Conservation (phyloP, 2,113 vertebrate genomes). For the Vimba vimba region DNA sequence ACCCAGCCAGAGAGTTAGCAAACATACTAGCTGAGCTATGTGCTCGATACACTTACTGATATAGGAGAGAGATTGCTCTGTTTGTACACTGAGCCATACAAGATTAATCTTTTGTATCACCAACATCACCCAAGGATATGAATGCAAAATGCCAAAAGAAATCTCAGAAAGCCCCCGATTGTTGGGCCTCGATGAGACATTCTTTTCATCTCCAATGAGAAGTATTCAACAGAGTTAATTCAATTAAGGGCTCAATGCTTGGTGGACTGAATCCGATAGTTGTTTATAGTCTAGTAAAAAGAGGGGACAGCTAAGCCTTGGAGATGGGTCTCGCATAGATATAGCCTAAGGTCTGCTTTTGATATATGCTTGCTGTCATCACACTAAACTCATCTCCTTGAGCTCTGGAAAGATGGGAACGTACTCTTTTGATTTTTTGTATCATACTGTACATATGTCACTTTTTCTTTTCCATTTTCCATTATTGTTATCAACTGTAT, state of each 20-base stretch:
- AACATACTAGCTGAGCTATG: not conserved
- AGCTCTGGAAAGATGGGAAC: not conserved
- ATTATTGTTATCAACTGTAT: not conserved
- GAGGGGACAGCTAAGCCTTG: not conserved
- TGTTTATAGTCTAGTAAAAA: not conserved
- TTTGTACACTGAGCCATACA: not conserved
- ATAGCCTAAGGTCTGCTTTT: not conserved
- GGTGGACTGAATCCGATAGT: not conserved
- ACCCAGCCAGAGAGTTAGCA: not conserved
- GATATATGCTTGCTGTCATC: not conserved
- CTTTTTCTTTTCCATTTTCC: not conserved
- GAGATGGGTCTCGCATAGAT: not conserved
- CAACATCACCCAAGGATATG: conserved; percentile 10
- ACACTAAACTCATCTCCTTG: not conserved
- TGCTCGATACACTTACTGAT: not conserved
- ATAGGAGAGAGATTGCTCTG: not conserved
- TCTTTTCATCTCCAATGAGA: not conserved
- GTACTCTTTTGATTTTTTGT: not conserved
- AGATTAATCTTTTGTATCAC: not conserved
- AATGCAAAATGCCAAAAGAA: not conserved
- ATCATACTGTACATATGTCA: not conserved
- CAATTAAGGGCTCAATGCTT: conserved; percentile 6
- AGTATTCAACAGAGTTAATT: conserved; percentile 5
- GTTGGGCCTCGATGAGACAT: not conserved
- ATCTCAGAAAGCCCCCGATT: not conserved